Conservation (phyloP, 2,113 vertebrate species). For the Neomonachus schauinslandi region DNA sequence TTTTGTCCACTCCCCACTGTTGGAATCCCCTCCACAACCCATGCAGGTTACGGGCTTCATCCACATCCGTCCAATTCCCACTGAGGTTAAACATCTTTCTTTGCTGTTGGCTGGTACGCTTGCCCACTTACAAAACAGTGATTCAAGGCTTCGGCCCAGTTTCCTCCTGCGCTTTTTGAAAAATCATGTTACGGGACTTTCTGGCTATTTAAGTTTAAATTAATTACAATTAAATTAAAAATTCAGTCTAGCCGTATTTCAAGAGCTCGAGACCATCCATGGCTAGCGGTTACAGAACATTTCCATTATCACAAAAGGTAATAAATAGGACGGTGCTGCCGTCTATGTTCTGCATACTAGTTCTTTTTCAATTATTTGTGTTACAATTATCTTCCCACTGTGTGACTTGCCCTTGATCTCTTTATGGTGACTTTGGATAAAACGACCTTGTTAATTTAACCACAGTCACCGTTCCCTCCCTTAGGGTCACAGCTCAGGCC, state of each 20-base stretch:
- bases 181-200: background rate
- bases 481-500: background rate
- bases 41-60: background rate
- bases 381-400: background rate
- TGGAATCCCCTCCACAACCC: background rate
- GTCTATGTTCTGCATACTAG: background rate
- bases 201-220: background rate
- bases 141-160: background rate
- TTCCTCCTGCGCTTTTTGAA: background rate
- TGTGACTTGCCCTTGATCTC: background rate
- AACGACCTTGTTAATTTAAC: background rate
- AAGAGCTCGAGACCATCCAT: too few species aligned
- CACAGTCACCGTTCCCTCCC: background rate
- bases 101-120: background rate
- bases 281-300: background rate
- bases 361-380: background rate
- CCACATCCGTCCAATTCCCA: background rate
- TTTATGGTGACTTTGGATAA: background rate
- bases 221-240: conserved; percentile 27
- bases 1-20: background rate
- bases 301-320: background rate
- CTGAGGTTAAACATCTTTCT: background rate
- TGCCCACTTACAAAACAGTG: background rate
- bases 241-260: background rate
- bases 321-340: background rate